Evolutionary conservation across 2,797 vertebrate genomes (phyloP).

Genomic region (Pipistrellus nathusii): DNA sequence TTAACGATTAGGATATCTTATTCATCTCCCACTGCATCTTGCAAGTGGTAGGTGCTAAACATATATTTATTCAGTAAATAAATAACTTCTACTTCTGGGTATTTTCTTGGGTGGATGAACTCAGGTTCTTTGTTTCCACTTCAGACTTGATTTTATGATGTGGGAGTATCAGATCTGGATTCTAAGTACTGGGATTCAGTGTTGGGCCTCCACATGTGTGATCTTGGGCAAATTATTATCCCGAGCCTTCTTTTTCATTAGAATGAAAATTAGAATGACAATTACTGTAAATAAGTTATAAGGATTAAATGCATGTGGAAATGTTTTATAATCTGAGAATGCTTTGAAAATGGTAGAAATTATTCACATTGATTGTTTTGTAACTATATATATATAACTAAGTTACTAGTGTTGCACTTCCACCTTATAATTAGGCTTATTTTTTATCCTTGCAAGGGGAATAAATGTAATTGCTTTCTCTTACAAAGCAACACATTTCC

Average conservation of each 20-base stretch:
- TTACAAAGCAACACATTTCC: conserved; percentile 7
- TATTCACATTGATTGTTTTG: conserved; percentile 16
- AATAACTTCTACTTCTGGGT: neutral
- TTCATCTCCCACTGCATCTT: neutral
- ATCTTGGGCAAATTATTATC: neutral
- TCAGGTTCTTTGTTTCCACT: neutral
- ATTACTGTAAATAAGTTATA: neutral
- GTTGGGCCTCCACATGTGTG: neutral
- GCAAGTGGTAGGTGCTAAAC: neutral
- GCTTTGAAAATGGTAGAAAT: conserved; percentile 20
- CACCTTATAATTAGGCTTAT: neutral
- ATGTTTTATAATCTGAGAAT: conserved; percentile 17
- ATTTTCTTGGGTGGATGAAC: neutral
- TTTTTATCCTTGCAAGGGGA: neutral
- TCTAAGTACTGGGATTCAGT: neutral
- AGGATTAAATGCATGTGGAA: neutral
- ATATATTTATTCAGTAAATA: conserved; percentile 4
- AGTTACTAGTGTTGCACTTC: neutral
- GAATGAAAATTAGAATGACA: conserved; percentile 30
- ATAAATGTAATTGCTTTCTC: conserved; percentile 1
- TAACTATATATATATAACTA: neutral
- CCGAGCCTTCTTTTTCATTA: neutral
- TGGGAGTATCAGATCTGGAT: neutral
- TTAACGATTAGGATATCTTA: neutral
- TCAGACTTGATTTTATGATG: conserved; percentile 26